These are phyloP conservation scores for Mirounga angustirostris DNA, from an alignment of 2,113 vertebrate species.

Conservation along the genomic window DNA sequence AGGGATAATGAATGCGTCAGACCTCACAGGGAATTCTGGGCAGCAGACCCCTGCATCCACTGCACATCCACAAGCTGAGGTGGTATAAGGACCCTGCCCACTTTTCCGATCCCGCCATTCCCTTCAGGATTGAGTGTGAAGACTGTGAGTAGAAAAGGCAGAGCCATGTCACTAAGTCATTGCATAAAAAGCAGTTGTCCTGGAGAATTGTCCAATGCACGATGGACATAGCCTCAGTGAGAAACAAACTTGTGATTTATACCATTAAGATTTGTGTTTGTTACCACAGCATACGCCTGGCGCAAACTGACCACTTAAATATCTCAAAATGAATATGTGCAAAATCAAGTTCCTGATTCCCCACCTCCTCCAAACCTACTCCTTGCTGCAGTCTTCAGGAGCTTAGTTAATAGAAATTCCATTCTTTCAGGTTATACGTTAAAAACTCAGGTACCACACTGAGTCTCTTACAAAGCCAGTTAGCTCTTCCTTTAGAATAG, in stretches of 20 bases:
- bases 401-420: neutral
- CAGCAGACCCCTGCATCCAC: neutral
- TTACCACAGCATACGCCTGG: neutral
- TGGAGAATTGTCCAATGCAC: fast-evolving
- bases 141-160: neutral
- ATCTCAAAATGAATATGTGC: neutral
- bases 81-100: fast-evolving
- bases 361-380: neutral
- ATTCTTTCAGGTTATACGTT: neutral
- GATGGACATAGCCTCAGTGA: no score
- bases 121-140: fast-evolving
- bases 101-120: no score
- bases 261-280: neutral
- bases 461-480: neutral
- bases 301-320: neutral
- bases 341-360: neutral
- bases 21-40: neutral
- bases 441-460: neutral
- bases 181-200: neutral
- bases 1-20: neutral
- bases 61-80: neutral
- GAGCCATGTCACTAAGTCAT: neutral
- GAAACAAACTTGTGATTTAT: neutral
- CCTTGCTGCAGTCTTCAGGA: neutral
- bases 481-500: neutral